phyloP scores from a whole-genome alignment of 2,888 invertebrate species.

The Aquatica leii region DNA sequence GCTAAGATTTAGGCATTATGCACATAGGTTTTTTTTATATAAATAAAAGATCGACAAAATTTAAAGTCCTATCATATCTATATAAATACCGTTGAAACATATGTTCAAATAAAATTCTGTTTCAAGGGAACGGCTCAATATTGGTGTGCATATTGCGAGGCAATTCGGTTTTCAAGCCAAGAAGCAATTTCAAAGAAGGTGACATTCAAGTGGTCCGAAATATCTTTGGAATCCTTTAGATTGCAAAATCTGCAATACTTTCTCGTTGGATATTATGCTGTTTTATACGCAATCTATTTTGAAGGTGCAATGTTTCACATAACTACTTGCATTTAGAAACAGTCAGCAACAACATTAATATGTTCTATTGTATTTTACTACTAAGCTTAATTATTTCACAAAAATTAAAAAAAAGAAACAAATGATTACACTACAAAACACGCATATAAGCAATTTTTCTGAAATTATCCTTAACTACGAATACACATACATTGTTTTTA shows the following conservation, averaged over 20 bases:
- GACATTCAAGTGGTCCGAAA: slow-evolving; percentile 55
- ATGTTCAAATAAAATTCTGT: slow-evolving; percentile 40
- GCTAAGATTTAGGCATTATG: too few relatives aligned
- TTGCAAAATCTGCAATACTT: slow-evolving; percentile 64
- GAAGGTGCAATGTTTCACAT: slow-evolving; percentile 68
- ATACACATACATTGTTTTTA: too few relatives aligned
- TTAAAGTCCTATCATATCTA: slow-evolving; percentile 23
- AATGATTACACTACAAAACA: too few relatives aligned
- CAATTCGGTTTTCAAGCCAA: slow-evolving; percentile 60
- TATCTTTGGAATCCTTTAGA: slow-evolving; percentile 62
- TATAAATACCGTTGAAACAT: slow-evolving; percentile 33
- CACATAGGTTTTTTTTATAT: neutral
- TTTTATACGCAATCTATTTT: slow-evolving; percentile 70
- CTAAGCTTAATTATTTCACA: too few relatives aligned
- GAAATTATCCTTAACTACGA: too few relatives aligned
- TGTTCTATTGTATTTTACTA: too few relatives aligned
- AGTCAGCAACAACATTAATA: too few relatives aligned
- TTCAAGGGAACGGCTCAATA: slow-evolving; percentile 73
- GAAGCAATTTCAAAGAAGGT: slow-evolving; percentile 37
- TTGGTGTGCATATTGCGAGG: slow-evolving; percentile 68
- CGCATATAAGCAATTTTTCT: too few relatives aligned
- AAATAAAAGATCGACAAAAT: slow-evolving; percentile 16
- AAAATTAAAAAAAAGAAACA: too few relatives aligned
- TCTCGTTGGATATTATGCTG: slow-evolving; percentile 62
- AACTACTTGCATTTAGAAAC: neutral